Percentiles rank a stretch among this genome's conserved stretches.
These are phyloP conservation scores for Antrozous pallidus DNA, from an alignment of 2,797 vertebrate species.

Conservation along the genomic window DNA sequence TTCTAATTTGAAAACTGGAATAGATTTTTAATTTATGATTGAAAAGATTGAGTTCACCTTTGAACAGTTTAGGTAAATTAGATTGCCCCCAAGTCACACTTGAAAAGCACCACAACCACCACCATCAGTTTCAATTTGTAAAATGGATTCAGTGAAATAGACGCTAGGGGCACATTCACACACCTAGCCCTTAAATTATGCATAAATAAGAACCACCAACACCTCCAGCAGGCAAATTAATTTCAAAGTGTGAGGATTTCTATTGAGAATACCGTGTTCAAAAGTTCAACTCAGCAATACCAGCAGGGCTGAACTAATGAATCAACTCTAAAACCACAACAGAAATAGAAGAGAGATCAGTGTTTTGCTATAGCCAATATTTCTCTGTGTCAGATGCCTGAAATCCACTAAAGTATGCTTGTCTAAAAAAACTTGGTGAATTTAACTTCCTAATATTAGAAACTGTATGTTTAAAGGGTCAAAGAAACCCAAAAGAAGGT, in stretches of 20 bases:
- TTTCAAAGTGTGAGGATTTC: slow-evolving; percentile 49
- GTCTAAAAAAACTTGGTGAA: neutral
- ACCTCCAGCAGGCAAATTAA: slow-evolving; percentile 45
- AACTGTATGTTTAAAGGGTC: neutral
- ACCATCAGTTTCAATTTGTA: slow-evolving; percentile 62
- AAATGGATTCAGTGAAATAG: slow-evolving; percentile 50
- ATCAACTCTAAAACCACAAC: neutral
- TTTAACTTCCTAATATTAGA: slow-evolving; percentile 12
- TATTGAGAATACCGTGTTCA: slow-evolving; percentile 25
- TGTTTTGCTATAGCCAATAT: neutral
- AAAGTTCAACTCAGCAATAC: slow-evolving; percentile 47
- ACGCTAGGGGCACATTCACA: slow-evolving; percentile 46
- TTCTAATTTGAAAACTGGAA: slow-evolving; percentile 61
- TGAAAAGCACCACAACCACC: slow-evolving; percentile 29
- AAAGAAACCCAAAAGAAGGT: slow-evolving; percentile 3
- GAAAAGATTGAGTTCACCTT: slow-evolving; percentile 54
- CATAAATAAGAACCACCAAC: slow-evolving; percentile 56
- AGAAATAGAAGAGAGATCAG: neutral
- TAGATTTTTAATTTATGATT: slow-evolving; percentile 62
- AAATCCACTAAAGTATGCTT: neutral
- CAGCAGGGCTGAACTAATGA: neutral
- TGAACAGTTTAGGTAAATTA: slow-evolving; percentile 66
- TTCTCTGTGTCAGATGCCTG: neutral
- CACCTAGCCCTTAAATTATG: slow-evolving; percentile 49
- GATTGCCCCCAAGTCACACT: slow-evolving; percentile 53